Conservation (phyloP, 2,888 invertebrate species). For the Mesopsocus fuscifrons region DNA sequence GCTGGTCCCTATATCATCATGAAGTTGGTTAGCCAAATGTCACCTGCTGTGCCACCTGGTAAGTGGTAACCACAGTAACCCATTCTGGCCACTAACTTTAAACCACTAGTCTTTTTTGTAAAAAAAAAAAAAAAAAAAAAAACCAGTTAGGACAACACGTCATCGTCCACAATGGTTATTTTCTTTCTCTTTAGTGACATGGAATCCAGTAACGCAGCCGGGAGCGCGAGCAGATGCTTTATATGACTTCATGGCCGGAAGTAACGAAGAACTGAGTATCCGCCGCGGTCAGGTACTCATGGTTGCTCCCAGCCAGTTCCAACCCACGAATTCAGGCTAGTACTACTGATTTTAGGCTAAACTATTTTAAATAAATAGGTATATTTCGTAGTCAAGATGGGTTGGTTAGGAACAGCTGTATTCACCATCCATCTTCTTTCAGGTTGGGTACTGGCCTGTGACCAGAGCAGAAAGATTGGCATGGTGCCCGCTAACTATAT, state of each 20-base stretch:
- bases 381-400: no score
- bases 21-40: constrained; percentile 45
- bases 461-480: constrained; percentile 37
- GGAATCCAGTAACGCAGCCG: constrained; percentile 35
- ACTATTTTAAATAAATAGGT: no score
- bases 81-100: no score
- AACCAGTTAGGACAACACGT: not conserved
- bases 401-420: no score
- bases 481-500: constrained; percentile 31
- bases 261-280: constrained; percentile 58
- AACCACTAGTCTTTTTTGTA: no score
- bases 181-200: constrained; percentile 44
- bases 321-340: constrained; percentile 29
- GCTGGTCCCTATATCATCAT: constrained; percentile 85
- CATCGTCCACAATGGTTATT: constrained; percentile 5
- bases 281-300: constrained; percentile 53
- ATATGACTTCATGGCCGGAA: constrained; percentile 55
- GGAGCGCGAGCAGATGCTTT: constrained; percentile 42
- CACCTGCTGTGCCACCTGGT: constrained; percentile 11
- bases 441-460: constrained; percentile 46
- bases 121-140: no score
- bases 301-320: constrained; percentile 68
- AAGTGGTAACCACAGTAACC: no score
- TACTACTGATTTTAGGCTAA: no score
- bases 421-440: no score